Evolutionary conservation across 1,140 invertebrate species (phyloP), one percentile per base, ranked within the genome.

Genomic region (Elysia chlorotica): DNA sequence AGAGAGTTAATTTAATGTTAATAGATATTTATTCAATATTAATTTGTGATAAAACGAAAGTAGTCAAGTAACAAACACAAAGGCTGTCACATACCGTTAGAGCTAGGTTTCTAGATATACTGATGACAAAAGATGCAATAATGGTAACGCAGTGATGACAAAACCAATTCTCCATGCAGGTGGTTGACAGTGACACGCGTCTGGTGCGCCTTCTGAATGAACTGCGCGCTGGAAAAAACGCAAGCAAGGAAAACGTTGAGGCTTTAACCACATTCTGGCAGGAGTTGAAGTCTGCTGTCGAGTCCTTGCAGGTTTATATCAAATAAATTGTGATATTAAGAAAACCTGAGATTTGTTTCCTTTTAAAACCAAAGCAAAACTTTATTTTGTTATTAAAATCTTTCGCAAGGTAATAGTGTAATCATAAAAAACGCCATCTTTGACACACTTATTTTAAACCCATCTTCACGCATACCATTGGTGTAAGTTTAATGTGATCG

Each of bases 211-310:
- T 86, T 33, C 70, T 86, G 31, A 86, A 86, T 65, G 57, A 76
- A 25, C 59, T 85, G 23, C 71, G 85, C 28, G 80, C 80, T 36
- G 76, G 78, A 28, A 38, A 48, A 37, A 23, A 33, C 30, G 59
- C 74, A 4, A 80, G 83, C 37, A 73, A 76, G 61, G 78, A 78
- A 0, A 70, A 75, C 25, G 76, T 85, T 14, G 73, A 72, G 0
- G 78, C 78, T n/a, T 48, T 86, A 33, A 82, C 83, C 2, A 77
- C 81, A 63, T 83, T 81, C 69, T 84, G 83, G 85, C 81, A 83
- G 38, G 81, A 82, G 57, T 36, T 84, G 33, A 83, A 81, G 70
- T 66, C 71, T 25, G 76, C 82, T 1, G 71, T 78, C n/a, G 81
- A 83, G 23, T 61, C 30, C 2, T 33, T 71, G 3, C 54, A 71